Conservation (phyloP, 2,797 vertebrate genomes). For the Squalus acanthias region DNA sequence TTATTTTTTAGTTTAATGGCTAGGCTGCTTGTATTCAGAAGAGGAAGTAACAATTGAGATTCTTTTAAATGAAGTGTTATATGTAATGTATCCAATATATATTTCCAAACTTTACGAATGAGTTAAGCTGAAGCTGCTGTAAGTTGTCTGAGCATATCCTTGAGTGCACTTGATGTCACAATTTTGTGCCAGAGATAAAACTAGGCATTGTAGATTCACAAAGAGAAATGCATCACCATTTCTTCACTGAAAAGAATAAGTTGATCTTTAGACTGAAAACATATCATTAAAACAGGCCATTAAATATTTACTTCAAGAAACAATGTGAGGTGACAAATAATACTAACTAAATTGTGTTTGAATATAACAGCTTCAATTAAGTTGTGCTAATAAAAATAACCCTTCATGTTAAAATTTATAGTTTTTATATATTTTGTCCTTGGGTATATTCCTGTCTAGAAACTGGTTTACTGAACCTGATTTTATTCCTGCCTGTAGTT, state of each 20-base stretch:
- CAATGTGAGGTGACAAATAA: not conserved
- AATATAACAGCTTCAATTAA: not conserved
- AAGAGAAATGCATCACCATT: not conserved
- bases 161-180: not conserved
- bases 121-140: not conserved
- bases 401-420: not conserved
- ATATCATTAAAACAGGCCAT: not conserved
- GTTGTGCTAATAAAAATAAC: not conserved
- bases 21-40: not conserved
- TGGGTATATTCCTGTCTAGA: not conserved
- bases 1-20: not conserved
- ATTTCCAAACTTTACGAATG: not conserved
- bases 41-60: not conserved
- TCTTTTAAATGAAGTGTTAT: not conserved
- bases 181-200: not conserved
- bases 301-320: conserved; percentile 1
- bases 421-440: not conserved
- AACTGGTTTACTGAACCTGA: not conserved
- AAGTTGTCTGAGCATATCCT: not conserved
- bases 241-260: not conserved
- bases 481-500: not conserved
- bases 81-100: not conserved
- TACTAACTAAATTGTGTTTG: not conserved
- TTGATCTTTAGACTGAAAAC: not conserved
- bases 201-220: not conserved